These are phyloP conservation scores for Lingula anatina DNA, from an alignment of 2,888 invertebrate species.

Conservation along the genomic window DNA sequence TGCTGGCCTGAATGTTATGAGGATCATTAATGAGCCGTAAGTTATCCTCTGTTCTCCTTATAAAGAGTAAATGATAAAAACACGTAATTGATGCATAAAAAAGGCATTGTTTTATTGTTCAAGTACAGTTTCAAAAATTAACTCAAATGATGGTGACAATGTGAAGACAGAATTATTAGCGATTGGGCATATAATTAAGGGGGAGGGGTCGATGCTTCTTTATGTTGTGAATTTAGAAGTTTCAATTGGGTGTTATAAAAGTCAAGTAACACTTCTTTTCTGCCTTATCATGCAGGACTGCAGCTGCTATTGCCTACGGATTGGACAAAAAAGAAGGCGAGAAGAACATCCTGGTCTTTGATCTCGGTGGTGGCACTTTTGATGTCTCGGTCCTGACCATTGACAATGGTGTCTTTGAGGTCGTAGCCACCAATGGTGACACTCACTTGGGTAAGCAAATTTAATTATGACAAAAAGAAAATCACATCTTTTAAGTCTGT, in stretches of 20 bases:
- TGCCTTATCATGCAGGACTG: conserved; percentile 66
- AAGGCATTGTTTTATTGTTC: background rate
- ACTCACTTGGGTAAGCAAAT: conserved; percentile 72
- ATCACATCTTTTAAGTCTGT: too few relatives aligned
- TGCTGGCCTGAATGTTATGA: conserved; percentile 83
- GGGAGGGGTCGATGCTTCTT: too few relatives aligned
- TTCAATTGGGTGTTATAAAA: too few relatives aligned
- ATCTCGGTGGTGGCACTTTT: conserved; percentile 98
- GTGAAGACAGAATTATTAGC: background rate
- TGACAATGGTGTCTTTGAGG: conserved; percentile 97
- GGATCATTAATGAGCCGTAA: conserved; percentile 87
- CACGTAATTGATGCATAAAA: background rate
- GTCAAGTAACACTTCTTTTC: too few relatives aligned
- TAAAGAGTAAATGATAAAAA: background rate
- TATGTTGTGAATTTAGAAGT: too few relatives aligned
- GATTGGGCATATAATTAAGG: too few relatives aligned
- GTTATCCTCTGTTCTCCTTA: conserved; percentile 12
- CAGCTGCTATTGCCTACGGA: conserved; percentile 95
- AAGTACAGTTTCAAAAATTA: background rate
- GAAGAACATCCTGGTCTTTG: conserved; percentile 97
- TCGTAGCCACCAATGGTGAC: conserved; percentile 81
- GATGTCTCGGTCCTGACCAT: conserved; percentile 97
- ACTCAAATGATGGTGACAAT: background rate
- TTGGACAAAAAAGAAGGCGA: conserved; percentile 95
- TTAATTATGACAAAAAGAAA: background rate